A percentile compares a stretch with the other conserved stretches of the same genome.
phyloP scores from a whole-genome alignment of 2,888 invertebrate species.

The Diarsia brunnea region DNA sequence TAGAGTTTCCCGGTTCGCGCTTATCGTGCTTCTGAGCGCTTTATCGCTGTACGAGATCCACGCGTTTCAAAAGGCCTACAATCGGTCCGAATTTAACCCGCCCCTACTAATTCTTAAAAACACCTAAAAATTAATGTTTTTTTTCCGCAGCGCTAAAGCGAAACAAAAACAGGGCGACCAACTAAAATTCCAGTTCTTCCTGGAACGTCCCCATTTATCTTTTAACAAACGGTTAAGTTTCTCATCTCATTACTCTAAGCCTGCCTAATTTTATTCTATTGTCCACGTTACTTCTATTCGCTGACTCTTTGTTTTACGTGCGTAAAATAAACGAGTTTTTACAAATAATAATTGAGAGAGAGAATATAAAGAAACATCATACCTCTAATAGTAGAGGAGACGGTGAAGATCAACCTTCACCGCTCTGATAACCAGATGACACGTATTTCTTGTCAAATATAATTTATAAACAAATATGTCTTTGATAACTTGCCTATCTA shows the following conservation, averaged over 20 bases:
- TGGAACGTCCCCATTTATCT: constrained; percentile 44
- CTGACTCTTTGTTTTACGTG: constrained; percentile 17
- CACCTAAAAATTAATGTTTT: not conserved
- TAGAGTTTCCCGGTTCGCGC: too few relatives aligned
- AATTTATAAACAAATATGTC: too few relatives aligned
- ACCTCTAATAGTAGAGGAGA: too few relatives aligned
- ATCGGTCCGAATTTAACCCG: not conserved
- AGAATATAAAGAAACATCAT: not conserved
- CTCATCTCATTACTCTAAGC: constrained; percentile 40
- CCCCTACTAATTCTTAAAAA: not conserved
- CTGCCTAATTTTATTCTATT: constrained; percentile 46
- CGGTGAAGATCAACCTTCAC: too few relatives aligned
- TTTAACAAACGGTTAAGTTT: constrained; percentile 56
- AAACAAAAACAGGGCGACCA: constrained; percentile 17
- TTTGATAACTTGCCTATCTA: too few relatives aligned
- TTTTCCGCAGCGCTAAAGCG: not conserved
- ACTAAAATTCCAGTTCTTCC: constrained; percentile 37
- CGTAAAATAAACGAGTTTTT: not conserved
- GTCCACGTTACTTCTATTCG: constrained; percentile 20
- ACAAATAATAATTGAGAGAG: not conserved
- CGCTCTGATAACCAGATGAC: too few relatives aligned
- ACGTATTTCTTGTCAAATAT: too few relatives aligned
- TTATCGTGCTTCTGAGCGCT: not conserved
- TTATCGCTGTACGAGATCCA: not conserved
- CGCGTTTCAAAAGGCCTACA: not conserved